Percentiles rank a stretch among this genome's conserved stretches.
These are phyloP conservation scores for Drosophila rellima DNA, from an alignment of 2,888 invertebrate species.

Conservation along the genomic window DNA sequence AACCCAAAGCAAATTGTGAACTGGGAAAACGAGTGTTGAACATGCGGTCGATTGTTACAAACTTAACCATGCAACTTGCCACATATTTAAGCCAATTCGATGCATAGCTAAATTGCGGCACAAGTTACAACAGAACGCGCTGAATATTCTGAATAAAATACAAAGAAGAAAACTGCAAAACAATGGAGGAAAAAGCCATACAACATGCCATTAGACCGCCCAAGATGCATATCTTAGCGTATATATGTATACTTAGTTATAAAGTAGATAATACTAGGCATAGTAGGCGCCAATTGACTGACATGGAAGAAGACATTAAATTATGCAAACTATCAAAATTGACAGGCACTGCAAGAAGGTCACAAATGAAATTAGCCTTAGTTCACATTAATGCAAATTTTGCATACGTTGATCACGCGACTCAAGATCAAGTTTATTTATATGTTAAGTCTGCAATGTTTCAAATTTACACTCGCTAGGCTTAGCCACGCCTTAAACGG, in stretches of 20 bases:
- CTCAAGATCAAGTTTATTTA: constrained; percentile 34
- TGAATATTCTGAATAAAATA: neutral
- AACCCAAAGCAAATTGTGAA: constrained; percentile 38
- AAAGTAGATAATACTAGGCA: neutral
- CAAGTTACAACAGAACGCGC: constrained; percentile 23
- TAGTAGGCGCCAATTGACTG: constrained; percentile 28
- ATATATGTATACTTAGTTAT: neutral
- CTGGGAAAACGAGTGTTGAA: constrained; percentile 33
- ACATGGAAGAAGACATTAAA: constrained; percentile 64
- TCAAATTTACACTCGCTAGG: constrained; percentile 57
- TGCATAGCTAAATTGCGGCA: constrained; percentile 59
- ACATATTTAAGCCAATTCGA: constrained; percentile 27
- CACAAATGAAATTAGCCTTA: constrained; percentile 24
- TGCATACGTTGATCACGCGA: constrained; percentile 29
- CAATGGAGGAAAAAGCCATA: constrained; percentile 40
- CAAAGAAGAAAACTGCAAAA: constrained; percentile 1
- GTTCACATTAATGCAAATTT: constrained; percentile 26
- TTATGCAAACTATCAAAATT: constrained; percentile 60
- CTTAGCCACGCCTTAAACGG: constrained; percentile 41
- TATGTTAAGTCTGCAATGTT: constrained; percentile 49
- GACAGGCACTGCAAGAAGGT: constrained; percentile 44
- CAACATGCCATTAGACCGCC: constrained; percentile 76
- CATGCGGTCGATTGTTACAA: constrained; percentile 34
- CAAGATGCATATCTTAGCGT: constrained; percentile 55
- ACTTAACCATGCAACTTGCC: constrained; percentile 7